Percentiles rank a stretch among this genome's conserved stretches.
Conservation (phyloP, 2,797 vertebrate genomes). For the Eulemur mongoz region DNA sequence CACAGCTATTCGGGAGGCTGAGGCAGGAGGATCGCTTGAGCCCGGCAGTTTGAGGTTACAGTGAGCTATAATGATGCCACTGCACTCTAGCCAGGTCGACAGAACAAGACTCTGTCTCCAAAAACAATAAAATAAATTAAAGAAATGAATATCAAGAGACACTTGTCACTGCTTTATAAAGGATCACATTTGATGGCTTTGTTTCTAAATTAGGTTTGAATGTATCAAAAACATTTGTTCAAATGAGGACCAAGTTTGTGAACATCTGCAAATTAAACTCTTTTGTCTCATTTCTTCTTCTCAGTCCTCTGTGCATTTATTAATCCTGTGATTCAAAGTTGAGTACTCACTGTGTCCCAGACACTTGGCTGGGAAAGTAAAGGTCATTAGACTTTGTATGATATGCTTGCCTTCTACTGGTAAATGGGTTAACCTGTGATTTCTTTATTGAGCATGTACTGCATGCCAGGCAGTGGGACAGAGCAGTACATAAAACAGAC, state of each 20-base stretch:
- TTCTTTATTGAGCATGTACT: background rate
- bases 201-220: conserved; percentile 14
- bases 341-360: background rate
- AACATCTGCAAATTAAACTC: background rate
- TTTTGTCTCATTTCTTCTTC: background rate
- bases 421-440: background rate
- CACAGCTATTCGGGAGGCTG: no score
- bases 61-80: no score
- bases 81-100: no score
- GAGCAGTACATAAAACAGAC: background rate
- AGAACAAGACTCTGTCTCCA: no score
- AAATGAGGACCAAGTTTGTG: background rate
- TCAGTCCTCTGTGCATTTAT: background rate
- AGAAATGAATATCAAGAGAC: background rate
- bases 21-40: no score
- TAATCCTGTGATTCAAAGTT: background rate
- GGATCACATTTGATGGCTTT: background rate
- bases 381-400: background rate
- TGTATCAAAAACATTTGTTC: background rate
- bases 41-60: no score
- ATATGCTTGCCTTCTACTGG: background rate
- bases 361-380: background rate
- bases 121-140: no score
- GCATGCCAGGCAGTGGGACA: background rate
- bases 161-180: background rate